Base-by-base conservation (phyloP, 2,797 vertebrate genomes). In the Pterois miles region DNA sequence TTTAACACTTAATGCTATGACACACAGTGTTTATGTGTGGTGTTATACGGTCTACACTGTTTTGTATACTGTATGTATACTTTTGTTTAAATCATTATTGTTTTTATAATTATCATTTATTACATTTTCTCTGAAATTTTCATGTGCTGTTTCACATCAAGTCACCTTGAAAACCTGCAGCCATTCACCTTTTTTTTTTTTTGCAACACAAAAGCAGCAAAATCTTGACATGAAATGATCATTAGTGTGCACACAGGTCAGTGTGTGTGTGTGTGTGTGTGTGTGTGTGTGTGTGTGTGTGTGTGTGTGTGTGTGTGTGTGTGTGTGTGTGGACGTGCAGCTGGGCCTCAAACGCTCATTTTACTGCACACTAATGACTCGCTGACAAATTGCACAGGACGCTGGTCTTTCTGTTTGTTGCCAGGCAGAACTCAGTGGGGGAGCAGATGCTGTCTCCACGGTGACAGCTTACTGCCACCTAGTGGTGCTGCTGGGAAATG, bases 341-440 rank as follows among this genome's bases (percentile, higher is more conserved):
- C 81, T 52, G 40, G 46, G n/a, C 9, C 27, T 22, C 75, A 72
- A 50, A 71, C 5, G 2, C 31, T 82, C 33, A 0, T 63, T 68
- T 65, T 58, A 12, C 68, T 57, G 69, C 78, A 62, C 67, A 57
- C 65, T 78, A 82, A 83, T 68, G 79, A 79, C 76, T 80, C 18
- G 0, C 48, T 69, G 82, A 78, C 78, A 87, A 81, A 82, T 62
- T 54, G 65, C 46, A 58, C 43, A 62, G 70, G 68, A 71, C 22
- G 78, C 58, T 68, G 0, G 22, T 69, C 72, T 43, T 43, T 23
- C 40, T 43, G 66, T 31, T 33, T 84, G 92, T 93, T 93, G 86
- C 92, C 60, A 91, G 90, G 91, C 90, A 90, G 86, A 91, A 80
- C 20, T 70, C 79, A 27, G 71, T 2, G 38, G 57, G 59, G 33